phyloP scores from a whole-genome alignment of 1,140 invertebrate genomes.

The Drosophila nigrodunni region DNA sequence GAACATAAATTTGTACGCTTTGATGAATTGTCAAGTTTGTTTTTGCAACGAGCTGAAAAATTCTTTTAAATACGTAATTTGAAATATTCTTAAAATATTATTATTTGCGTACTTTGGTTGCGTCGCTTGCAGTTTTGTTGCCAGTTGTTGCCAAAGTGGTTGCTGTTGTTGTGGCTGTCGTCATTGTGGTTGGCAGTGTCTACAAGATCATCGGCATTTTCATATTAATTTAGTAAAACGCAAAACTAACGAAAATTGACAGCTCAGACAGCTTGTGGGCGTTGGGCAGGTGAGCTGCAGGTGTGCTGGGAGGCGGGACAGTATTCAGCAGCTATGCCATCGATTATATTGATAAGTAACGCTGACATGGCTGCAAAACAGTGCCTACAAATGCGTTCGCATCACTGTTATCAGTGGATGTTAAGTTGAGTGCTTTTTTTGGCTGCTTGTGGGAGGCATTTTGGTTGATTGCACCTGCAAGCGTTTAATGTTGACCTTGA shows the following conservation, averaged over 20 bases:
- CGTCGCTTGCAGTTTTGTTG: not conserved
- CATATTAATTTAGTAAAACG: constrained; percentile 67
- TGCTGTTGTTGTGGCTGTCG: not conserved
- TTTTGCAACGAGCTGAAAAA: constrained; percentile 5
- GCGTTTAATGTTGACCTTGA: constrained; percentile 52
- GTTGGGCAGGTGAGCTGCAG: not conserved
- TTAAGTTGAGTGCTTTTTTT: constrained; percentile 15
- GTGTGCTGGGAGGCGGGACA: not conserved
- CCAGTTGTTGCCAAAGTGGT: not conserved
- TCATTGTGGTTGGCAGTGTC: constrained; percentile 10
- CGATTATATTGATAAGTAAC: constrained; percentile 76
- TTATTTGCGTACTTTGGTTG: constrained; percentile 19
- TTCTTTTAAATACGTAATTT: not conserved
- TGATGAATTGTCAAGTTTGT: constrained; percentile 19
- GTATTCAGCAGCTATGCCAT: constrained; percentile 24
- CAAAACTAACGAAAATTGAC: constrained; percentile 72
- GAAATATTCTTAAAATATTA: not conserved
- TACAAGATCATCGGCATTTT: constrained; percentile 41
- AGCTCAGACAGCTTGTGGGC: constrained; percentile 54
- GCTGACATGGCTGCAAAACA: constrained; percentile 61
- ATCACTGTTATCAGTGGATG: constrained; percentile 19
- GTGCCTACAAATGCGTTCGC: constrained; percentile 43
- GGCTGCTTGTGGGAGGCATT: constrained; percentile 8
- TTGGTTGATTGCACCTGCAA: constrained; percentile 12
- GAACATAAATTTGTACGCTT: not conserved